Conservation (phyloP, 2,888 invertebrate species). For the Zygaena filipendulae region DNA sequence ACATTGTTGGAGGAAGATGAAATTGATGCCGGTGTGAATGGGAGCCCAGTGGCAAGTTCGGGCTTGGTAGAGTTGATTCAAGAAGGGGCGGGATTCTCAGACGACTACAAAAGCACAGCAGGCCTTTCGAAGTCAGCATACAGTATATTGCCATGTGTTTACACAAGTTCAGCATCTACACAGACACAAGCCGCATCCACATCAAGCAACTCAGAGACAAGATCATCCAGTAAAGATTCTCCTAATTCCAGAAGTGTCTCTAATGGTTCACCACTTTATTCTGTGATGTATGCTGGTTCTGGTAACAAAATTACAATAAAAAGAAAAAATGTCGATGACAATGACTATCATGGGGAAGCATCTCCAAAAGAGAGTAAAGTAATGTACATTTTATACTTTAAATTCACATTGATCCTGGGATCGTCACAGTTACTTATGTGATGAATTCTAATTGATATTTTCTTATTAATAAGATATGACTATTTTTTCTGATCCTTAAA, state of each 20-base stretch:
- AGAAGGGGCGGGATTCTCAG: conserved; percentile 82
- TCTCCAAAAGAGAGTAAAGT: conserved; percentile 50
- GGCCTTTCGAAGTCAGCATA: conserved; percentile 80
- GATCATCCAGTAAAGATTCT: conserved; percentile 39
- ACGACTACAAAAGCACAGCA: conserved; percentile 78
- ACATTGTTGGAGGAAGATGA: conserved; percentile 65
- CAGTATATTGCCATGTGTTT: conserved; percentile 79
- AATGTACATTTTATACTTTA: conserved; percentile 15
- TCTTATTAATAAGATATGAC: too few relatives aligned
- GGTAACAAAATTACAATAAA: conserved; percentile 88
- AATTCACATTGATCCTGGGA: too few relatives aligned
- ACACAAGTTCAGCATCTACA: conserved; percentile 71
- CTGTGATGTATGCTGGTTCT: conserved; percentile 82
- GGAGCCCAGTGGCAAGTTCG: conserved; percentile 57
- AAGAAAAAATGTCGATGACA: conserved; percentile 76
- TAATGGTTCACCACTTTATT: conserved; percentile 69
- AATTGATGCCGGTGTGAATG: conserved; percentile 59
- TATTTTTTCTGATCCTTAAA: too few relatives aligned
- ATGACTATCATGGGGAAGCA: conserved; percentile 38
- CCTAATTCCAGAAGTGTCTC: conserved; percentile 47
- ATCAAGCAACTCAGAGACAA: conserved; percentile 36
- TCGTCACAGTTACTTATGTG: too few relatives aligned
- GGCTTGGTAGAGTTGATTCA: conserved; percentile 80
- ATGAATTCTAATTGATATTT: too few relatives aligned
- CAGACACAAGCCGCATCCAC: conserved; percentile 47